Evolutionary conservation across 2,888 invertebrate species (phyloP), one percentile per base, ranked within the genome.

Genomic region (Camponotus fellah): DNA sequence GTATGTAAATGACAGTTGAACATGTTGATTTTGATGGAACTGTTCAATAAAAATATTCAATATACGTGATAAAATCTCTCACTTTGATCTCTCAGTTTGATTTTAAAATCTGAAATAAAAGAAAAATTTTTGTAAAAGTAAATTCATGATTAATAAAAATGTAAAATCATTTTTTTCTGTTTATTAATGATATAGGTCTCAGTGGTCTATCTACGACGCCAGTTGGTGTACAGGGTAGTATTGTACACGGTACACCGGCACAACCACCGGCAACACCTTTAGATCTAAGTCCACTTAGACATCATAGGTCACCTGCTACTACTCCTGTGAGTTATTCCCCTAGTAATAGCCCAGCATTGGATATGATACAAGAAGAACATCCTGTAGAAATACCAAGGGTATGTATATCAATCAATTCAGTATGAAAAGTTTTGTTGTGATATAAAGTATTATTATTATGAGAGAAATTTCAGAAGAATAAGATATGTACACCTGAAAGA

Each of bases 321-420:
- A 95, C 96, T 3, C 96, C 96, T 58, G 95, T 95, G 46, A 95
- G 93, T 91, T 95, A 95, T 88, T 95, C 95, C 34, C 95, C 95
- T 79, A 95, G 95, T 87, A 95, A 95, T 0, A 97, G 97, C 83
- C 97, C 97, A 0, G 96, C 96, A 5, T 93, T 98, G 82, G 97
- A 97, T 92, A 98, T 98, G 96, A 98, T 98, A 69, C 97, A 97
- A 94, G 97, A 97, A 92, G 97, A 97, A 93, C 96, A 97, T 86
- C 96, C 96, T 71, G 93, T 94, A 21, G 94, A 95, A 83, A 90
- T 95, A 86, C 89, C 93, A 79, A 92, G 94, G 92, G 95, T 95
- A 90, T 90, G 90, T 90, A 77, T 26, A 40, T n/a, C n/a, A 17
- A 37, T 37, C 9, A 17, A 37, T 34, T 62, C 34, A 37, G 10